phyloP scores from a whole-genome alignment of 2,113 vertebrate species.

The Mustelus asterias region DNA sequence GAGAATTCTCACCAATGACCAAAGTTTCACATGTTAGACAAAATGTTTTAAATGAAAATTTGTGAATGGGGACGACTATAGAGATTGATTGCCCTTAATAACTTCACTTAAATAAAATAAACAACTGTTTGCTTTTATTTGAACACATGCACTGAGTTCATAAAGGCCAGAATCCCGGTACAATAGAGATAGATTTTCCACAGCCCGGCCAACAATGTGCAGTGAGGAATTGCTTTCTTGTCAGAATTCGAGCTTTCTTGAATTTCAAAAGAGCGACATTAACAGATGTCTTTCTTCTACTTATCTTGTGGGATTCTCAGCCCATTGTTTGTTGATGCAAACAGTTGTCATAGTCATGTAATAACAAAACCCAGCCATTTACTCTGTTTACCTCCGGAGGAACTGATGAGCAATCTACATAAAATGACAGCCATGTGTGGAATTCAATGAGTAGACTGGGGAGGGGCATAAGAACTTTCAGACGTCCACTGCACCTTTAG shows the following conservation, averaged over 20 bases:
- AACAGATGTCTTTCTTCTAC: conserved; percentile 36
- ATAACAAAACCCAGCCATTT: conserved; percentile 60
- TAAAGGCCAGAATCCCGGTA: background rate
- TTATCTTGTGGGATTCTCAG: conserved; percentile 44
- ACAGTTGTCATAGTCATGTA: conserved; percentile 70
- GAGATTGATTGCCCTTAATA: background rate
- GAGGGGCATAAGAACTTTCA: conserved; percentile 43
- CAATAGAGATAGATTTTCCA: background rate
- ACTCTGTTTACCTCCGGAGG: conserved; percentile 63
- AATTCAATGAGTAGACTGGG: conserved; percentile 42
- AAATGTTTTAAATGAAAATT: background rate
- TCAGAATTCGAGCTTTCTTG: conserved; percentile 25
- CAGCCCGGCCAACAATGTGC: background rate
- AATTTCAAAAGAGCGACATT: conserved; percentile 30
- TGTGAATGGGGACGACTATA: background rate
- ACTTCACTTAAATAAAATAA: conserved; percentile 13
- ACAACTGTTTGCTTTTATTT: conserved; percentile 5
- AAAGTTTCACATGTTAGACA: background rate
- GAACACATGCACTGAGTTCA: background rate
- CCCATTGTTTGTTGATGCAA: conserved; percentile 55
- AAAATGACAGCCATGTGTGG: conserved; percentile 71
- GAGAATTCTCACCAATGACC: background rate
- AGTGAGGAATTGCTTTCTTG: conserved; percentile 7
- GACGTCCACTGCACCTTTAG: conserved; percentile 37
- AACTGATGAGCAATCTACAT: conserved; percentile 64